Conservation (phyloP, 2,888 invertebrate genomes). For the Oxyscelio sp. region DNA sequence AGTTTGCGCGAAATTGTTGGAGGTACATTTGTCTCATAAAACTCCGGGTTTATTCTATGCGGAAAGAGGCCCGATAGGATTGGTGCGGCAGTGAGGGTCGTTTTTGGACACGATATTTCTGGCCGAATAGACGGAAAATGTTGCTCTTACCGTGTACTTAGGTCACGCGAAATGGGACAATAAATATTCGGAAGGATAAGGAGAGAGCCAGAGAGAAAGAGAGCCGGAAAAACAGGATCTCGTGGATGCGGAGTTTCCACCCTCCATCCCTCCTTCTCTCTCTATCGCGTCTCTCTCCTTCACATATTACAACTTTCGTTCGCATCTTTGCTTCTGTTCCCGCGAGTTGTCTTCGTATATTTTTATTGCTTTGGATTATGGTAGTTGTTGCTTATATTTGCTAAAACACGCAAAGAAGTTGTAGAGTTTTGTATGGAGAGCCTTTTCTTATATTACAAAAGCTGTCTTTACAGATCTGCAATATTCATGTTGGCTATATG, state of each 20-base stretch:
- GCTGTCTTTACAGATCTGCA: neutral
- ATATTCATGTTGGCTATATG: neutral
- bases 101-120: constrained; percentile 68
- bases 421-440: constrained; percentile 9
- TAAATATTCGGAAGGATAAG: constrained; percentile 82
- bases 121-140: constrained; percentile 79
- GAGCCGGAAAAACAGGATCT: constrained; percentile 44
- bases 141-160: constrained; percentile 81
- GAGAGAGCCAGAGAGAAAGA: constrained; percentile 20
- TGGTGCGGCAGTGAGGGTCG: constrained; percentile 41
- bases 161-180: constrained; percentile 81
- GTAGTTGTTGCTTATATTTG: constrained; percentile 62
- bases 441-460: neutral
- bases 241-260: constrained; percentile 20
- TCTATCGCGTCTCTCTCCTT: constrained; percentile 27
- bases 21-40: constrained; percentile 44
- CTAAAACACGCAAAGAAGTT: constrained; percentile 41
- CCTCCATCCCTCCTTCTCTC: neutral
- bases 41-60: constrained; percentile 39
- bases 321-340: no score
- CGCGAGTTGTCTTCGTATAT: constrained; percentile 34
- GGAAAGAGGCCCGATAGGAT: constrained; percentile 65
- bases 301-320: constrained; percentile 41
- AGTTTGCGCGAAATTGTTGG: constrained; percentile 45
- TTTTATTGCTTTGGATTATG: constrained; percentile 55